Base-by-base conservation (phyloP, 2,797 vertebrate genomes). In the Chelon auratus region DNA sequence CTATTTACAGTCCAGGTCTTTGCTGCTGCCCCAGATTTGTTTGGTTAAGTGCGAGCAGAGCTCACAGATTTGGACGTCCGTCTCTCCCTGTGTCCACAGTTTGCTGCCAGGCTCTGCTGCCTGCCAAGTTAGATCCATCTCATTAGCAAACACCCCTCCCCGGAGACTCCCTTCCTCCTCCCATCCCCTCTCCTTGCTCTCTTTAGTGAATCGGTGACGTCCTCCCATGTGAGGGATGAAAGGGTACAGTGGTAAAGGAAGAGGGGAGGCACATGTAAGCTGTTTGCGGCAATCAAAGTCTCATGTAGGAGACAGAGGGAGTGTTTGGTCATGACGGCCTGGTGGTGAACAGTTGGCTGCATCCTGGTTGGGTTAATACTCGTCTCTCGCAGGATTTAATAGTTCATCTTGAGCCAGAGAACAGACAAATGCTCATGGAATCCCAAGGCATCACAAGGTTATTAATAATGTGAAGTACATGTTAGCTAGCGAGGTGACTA, bases 41-140 rank as follows among this genome's bases (percentile, higher is more conserved):
- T 73, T 68, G 78, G 65, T 59, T 66, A 59, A 69, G 55, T 63
- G 70, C 3, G 39, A 71, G 36, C 10, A 42, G 13, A 73, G 65
- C 71, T 79, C 67, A 26, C 59, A 62, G 75, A 79, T 68, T 70
- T 30, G 39, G 36, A 8, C 17, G 33, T 54, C 45, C 11, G 13
- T 79, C 69, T 72, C 75, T 63, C 37, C 58, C 65, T 43, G 14
- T 2, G 71, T 72, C 69, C 61, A 74, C 68, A 65, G 57, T 68
- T 42, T 62, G 55, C 76, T 78, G 83, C 81, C 78, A 78, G 68
- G 59, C 65, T 80, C 45, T 53, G 67, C 73, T 14, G 68, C 76
- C 75, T 87, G 86, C 82, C 82, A 87, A 85, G 63, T 75, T 73
- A n/a, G 57, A 85, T 88, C 75, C 75, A 56, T 87, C 78, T 83